phyloP scores from a whole-genome alignment of 1,140 invertebrate species.

The Drosophila punjabiensis region DNA sequence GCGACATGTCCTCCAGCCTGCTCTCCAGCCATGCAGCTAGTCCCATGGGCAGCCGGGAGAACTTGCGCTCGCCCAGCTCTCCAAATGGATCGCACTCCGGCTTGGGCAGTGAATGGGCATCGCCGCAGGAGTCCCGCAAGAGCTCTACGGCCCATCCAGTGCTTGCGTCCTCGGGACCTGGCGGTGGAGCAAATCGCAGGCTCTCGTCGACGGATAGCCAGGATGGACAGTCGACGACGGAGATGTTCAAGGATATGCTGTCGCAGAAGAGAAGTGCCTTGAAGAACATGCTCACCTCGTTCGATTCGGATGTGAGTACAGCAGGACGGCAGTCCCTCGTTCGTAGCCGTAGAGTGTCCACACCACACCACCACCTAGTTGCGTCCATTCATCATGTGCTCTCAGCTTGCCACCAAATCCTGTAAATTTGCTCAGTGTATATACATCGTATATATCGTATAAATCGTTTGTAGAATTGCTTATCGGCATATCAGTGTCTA shows the following conservation, averaged over 20 bases:
- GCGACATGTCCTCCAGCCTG: constrained; percentile 85
- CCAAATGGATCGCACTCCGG: constrained; percentile 78
- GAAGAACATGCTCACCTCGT: constrained; percentile 94
- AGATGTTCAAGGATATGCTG: constrained; percentile 95
- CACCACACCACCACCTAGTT: constrained; percentile 57
- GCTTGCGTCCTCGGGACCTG: constrained; percentile 26
- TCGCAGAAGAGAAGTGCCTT: constrained; percentile 94
- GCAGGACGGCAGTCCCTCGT: background rate
- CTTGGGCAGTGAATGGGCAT: constrained; percentile 79
- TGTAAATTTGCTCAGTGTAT: constrained; percentile 24
- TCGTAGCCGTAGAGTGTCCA: constrained; percentile 1
- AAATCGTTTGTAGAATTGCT: constrained; percentile 22
- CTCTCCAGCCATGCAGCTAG: constrained; percentile 87
- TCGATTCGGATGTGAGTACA: constrained; percentile 93
- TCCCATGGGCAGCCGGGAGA: constrained; percentile 92
- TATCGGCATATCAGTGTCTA: constrained; percentile 21
- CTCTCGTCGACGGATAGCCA: constrained; percentile 85
- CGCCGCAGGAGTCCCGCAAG: constrained; percentile 84
- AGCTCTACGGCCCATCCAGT: constrained; percentile 65
- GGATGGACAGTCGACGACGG: constrained; percentile 91
- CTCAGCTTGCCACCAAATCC: constrained; percentile 19
- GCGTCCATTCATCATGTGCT: constrained; percentile 36
- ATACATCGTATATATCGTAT: constrained; percentile 17
- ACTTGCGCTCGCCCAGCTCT: constrained; percentile 88
- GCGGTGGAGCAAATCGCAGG: constrained; percentile 34